phyloP scores from a whole-genome alignment of 2,113 vertebrate species.

The Phasianus colchicus region DNA sequence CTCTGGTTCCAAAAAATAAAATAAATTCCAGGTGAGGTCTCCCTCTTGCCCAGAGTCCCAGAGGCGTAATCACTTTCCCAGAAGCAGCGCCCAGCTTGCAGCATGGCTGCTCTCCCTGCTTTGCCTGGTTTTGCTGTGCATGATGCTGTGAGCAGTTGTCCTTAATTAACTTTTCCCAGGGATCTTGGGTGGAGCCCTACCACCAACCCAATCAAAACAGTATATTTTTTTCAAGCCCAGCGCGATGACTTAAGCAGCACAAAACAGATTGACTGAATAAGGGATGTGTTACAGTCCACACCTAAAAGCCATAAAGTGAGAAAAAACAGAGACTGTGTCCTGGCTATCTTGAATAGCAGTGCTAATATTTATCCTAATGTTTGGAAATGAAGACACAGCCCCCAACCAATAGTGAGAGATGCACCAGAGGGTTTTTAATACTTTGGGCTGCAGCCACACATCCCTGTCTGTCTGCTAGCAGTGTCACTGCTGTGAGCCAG shows the following conservation, averaged over 20 bases:
- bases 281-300: constrained; percentile 46
- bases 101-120: neutral
- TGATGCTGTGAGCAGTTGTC: neutral
- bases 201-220: constrained; percentile 48
- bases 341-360: constrained; percentile 40
- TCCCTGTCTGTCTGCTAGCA: constrained; percentile 17
- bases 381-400: constrained; percentile 52
- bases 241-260: neutral
- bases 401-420: constrained; percentile 20
- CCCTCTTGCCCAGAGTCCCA: neutral
- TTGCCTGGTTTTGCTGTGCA: neutral
- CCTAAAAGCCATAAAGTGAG: constrained; percentile 51
- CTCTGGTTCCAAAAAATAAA: neutral
- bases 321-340: constrained; percentile 28
- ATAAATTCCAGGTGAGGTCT: neutral
- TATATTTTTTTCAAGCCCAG: neutral
- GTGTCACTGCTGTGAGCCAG: neutral
- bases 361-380: constrained; percentile 33
- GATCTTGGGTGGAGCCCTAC: constrained; percentile 38
- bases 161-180: constrained; percentile 48
- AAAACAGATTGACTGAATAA: too few species aligned
- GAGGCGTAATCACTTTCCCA: neutral
- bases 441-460: constrained; percentile 35
- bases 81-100: neutral
- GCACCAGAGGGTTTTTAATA: constrained; percentile 45